Percentiles rank a stretch among this genome's conserved stretches.
Conservation (phyloP, 2,797 vertebrate species). For the Lagorchestes hirsutus region DNA sequence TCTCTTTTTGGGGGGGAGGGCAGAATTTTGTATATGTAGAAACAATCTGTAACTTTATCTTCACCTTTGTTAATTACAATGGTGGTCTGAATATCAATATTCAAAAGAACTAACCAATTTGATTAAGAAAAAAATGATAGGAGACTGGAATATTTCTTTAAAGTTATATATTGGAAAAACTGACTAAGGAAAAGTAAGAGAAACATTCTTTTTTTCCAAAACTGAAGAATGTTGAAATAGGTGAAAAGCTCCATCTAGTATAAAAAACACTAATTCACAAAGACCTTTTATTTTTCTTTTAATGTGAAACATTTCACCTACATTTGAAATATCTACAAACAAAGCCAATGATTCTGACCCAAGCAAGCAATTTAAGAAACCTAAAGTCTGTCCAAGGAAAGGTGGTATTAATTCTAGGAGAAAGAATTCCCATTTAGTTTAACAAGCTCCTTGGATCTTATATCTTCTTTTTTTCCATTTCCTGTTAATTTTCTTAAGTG, state of each 20-base stretch:
- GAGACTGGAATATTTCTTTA: constrained; percentile 3
- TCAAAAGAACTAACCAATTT: neutral
- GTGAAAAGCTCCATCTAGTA: neutral
- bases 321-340: constrained; percentile 20
- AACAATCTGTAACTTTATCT: neutral
- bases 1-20: neutral
- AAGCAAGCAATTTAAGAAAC: neutral
- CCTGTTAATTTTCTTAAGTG: constrained; percentile 56
- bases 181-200: constrained; percentile 1
- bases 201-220: neutral
- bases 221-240: neutral
- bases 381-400: neutral
- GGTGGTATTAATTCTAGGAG: neutral
- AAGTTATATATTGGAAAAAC: neutral
- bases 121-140: neutral
- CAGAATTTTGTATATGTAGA: neutral
- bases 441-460: constrained; percentile 21
- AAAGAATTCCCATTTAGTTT: constrained; percentile 1
- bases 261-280: neutral
- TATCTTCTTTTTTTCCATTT: constrained; percentile 13
- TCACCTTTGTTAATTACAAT: neutral
- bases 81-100: neutral
- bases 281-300: neutral
- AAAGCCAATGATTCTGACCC: neutral
- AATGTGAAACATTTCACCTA: neutral